Evolutionary conservation across 2,888 invertebrate genomes (phyloP).

Genomic region (Coecobrya sp.): DNA sequence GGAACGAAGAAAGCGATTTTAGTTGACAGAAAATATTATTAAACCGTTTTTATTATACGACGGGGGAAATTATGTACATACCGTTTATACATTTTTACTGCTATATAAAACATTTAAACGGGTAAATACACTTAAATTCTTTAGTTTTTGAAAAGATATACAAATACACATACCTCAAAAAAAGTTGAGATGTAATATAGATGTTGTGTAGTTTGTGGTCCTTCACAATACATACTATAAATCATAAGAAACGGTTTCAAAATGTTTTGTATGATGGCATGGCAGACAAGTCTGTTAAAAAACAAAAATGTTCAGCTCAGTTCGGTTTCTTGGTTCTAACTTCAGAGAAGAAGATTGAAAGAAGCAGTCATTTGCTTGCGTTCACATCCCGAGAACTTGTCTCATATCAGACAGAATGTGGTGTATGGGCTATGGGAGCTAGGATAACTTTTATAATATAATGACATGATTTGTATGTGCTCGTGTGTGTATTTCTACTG

Average conservation of each 20-base stretch:
- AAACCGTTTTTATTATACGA: conserved; percentile 68
- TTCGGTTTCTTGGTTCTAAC: conserved; percentile 27
- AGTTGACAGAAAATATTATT: conserved; percentile 79
- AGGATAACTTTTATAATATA: conserved; percentile 23
- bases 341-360: conserved; percentile 20
- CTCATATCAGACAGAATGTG: conserved; percentile 34
- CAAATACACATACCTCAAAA: not conserved
- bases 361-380: conserved; percentile 53
- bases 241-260: conserved; percentile 16
- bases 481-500: conserved; percentile 6
- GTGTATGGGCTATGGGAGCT: not conserved
- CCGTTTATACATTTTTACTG: conserved; percentile 2
- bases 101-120: not conserved
- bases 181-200: not conserved
- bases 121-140: not conserved
- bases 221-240: conserved; percentile 9
- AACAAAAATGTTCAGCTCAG: not conserved
- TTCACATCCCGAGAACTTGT: conserved; percentile 51
- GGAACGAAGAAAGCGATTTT: conserved; percentile 69
- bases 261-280: conserved; percentile 9
- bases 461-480: conserved; percentile 2
- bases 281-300: conserved; percentile 19
- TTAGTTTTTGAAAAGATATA: not conserved
- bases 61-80: conserved; percentile 22
- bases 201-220: conserved; percentile 1